phyloP scores from a whole-genome alignment of 2,888 invertebrate species.

The Merodon equestris region DNA sequence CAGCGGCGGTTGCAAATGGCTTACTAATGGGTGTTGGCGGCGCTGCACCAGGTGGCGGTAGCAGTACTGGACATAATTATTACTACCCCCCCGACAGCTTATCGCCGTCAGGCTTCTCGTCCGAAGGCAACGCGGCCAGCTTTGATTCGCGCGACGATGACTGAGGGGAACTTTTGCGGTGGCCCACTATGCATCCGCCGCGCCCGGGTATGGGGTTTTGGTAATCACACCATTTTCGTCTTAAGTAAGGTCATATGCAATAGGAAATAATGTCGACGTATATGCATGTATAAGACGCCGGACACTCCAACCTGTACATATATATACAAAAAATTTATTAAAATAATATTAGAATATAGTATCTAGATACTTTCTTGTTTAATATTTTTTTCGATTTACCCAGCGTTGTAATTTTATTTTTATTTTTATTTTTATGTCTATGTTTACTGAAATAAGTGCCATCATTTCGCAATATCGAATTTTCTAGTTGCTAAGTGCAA shows the following conservation, averaged over 20 bases:
- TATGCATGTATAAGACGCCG: too few relatives aligned
- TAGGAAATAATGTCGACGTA: conserved; percentile 26
- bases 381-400: conserved; percentile 8
- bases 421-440: background rate
- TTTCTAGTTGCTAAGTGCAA: conserved; percentile 40
- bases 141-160: conserved; percentile 88
- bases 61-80: conserved; percentile 77
- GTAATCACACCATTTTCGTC: conserved; percentile 19
- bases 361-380: conserved; percentile 6
- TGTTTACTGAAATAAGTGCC: conserved; percentile 60
- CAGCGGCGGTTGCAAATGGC: conserved; percentile 80
- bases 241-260: conserved; percentile 36
- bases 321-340: too few relatives aligned
- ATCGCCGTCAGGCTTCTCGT: conserved; percentile 87
- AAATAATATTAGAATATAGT: too few relatives aligned
- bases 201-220: conserved; percentile 65
- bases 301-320: too few relatives aligned
- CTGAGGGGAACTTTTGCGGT: conserved; percentile 80
- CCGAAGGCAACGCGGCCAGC: conserved; percentile 84
- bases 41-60: conserved; percentile 73
- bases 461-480: conserved; percentile 55
- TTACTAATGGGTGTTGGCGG: conserved; percentile 75
- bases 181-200: conserved; percentile 66
- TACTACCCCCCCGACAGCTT: conserved; percentile 86
- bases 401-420: too few relatives aligned